Evolutionary conservation across 2,113 vertebrate species (phyloP).

Genomic region (Morphnarchus princeps): DNA sequence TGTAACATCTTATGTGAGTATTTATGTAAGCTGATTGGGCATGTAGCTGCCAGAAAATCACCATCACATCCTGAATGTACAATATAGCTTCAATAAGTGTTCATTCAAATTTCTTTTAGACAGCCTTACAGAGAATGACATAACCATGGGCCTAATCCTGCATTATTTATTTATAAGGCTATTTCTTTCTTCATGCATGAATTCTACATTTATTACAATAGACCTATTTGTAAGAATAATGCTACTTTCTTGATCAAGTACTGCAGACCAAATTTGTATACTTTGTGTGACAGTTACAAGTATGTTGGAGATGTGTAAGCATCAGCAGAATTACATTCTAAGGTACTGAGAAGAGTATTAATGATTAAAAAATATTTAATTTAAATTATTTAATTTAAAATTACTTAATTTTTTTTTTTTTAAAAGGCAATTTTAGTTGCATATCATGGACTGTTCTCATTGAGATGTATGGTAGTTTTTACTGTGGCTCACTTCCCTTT

Average conservation of each 20-base stretch:
- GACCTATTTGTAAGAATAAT: background rate
- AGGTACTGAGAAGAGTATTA: background rate
- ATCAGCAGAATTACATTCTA: background rate
- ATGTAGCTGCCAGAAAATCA: background rate
- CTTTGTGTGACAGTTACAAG: background rate
- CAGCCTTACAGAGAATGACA: background rate
- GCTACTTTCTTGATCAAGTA: background rate
- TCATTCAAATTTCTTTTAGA: background rate
- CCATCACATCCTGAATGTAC: background rate
- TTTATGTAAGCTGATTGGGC: background rate
- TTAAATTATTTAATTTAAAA: background rate
- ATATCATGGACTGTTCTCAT: background rate
- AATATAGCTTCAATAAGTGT: background rate
- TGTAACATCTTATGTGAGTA: background rate
- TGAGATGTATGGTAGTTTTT: background rate
- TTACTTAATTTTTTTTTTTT: background rate
- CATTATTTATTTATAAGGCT: background rate
- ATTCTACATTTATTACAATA: background rate
- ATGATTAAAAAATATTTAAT: background rate
- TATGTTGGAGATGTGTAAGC: background rate
- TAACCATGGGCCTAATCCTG: background rate
- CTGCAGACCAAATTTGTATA: background rate
- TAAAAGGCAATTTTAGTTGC: background rate
- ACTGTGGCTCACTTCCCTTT: background rate
- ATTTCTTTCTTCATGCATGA: background rate